Evolutionary conservation across 2,797 vertebrate genomes (phyloP).

Genomic region (Hyperoplus lanceolatus): DNA sequence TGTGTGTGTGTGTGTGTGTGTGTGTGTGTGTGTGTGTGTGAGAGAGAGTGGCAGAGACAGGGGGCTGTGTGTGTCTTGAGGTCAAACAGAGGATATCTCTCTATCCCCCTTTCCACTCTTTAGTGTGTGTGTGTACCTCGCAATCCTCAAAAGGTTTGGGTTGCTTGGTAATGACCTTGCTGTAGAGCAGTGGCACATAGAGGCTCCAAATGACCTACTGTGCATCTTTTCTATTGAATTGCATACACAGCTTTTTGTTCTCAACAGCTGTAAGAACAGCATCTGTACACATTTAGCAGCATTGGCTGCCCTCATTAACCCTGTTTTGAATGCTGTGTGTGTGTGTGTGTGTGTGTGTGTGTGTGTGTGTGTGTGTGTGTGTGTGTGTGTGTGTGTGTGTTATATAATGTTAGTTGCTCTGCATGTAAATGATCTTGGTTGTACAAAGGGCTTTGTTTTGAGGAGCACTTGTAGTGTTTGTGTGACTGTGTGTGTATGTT

Average conservation of each 20-base stretch:
- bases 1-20: conserved; percentile 6
- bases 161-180: conserved; percentile 61
- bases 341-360: conserved; percentile 22
- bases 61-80: conserved; percentile 48
- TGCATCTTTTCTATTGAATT: conserved; percentile 22
- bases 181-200: conserved; percentile 37
- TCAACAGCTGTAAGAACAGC: conserved; percentile 50
- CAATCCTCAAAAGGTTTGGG: conserved; percentile 35
- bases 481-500: background rate
- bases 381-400: conserved; percentile 54
- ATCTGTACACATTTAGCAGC: conserved; percentile 47
- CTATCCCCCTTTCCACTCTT: conserved; percentile 23
- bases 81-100: conserved; percentile 61
- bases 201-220: conserved; percentile 15
- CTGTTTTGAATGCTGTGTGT: conserved; percentile 38
- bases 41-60: background rate
- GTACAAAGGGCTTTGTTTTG: conserved; percentile 81
- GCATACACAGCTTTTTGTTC: conserved; percentile 16
- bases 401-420: conserved; percentile 77
- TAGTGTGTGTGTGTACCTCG: conserved; percentile 31
- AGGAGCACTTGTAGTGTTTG: conserved; percentile 38
- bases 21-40: background rate
- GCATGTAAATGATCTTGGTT: conserved; percentile 79
- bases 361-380: conserved; percentile 25
- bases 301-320: conserved; percentile 48